Percentiles rank a stretch among this genome's conserved stretches.
phyloP scores from a whole-genome alignment of 1,140 invertebrate genomes.

The Caligus rogercresseyi region DNA sequence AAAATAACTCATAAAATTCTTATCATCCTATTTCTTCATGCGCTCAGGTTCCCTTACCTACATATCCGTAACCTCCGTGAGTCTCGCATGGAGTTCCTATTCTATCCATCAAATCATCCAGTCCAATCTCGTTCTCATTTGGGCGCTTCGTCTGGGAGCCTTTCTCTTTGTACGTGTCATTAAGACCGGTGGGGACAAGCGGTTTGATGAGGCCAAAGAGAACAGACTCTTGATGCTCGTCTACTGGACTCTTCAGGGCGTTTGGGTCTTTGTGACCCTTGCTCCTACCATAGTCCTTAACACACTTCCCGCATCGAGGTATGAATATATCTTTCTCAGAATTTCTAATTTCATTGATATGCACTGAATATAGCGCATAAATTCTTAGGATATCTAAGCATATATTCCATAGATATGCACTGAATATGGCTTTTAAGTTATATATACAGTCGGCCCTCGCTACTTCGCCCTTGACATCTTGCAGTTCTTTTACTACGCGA shows the following conservation, averaged over 20 bases:
- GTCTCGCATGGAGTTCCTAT: conserved; percentile 25
- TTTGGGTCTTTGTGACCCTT: conserved; percentile 29
- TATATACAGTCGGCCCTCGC: too few species aligned
- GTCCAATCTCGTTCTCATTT: conserved; percentile 28
- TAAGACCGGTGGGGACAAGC: conserved; percentile 28
- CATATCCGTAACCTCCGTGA: conserved; percentile 26
- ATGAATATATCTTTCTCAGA: background rate
- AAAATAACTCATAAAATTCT: background rate
- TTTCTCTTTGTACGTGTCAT: conserved; percentile 31
- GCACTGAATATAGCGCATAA: background rate
- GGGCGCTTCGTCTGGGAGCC: conserved; percentile 30
- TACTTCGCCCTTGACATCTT: too few species aligned
- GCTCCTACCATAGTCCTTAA: conserved; percentile 31
- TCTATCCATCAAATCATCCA: conserved; percentile 28
- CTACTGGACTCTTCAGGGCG: conserved; percentile 31
- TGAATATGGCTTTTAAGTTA: too few species aligned
- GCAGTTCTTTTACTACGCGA: too few species aligned
- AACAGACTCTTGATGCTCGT: conserved; percentile 27
- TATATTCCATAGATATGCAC: too few species aligned
- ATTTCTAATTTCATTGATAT: background rate
- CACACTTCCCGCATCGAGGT: background rate
- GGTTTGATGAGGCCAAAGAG: conserved; percentile 29
- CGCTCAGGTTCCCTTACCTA: conserved; percentile 27
- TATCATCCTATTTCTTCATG: background rate
- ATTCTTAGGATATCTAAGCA: too few species aligned